A percentile compares a stretch with the other conserved stretches of the same genome.
phyloP scores from a whole-genome alignment of 2,797 vertebrate genomes.

The Euthynnus affinis region DNA sequence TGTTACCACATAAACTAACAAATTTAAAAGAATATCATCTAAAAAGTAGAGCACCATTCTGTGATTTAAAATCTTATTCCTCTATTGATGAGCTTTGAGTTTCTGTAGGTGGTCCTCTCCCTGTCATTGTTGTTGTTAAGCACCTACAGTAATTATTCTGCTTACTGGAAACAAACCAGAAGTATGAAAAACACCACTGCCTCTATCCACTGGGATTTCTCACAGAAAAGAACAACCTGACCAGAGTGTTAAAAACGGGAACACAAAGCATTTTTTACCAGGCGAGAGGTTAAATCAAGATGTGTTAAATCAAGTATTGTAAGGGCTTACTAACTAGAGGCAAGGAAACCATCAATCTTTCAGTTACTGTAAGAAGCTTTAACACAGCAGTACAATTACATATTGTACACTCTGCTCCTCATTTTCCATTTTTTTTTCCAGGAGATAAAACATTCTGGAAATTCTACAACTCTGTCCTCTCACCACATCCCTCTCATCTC shows the following conservation, averaged over 20 bases:
- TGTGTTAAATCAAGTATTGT: no score
- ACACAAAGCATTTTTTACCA: neutral
- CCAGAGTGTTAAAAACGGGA: neutral
- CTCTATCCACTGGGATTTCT: neutral
- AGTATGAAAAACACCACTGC: neutral
- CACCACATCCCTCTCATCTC: constrained; percentile 15
- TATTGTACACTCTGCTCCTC: neutral
- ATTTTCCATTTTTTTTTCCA: constrained; percentile 10
- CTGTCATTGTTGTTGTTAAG: neutral
- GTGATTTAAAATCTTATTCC: neutral
- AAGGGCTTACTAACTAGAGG: neutral
- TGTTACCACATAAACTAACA: neutral
- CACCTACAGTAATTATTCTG: no score
- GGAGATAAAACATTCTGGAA: constrained; percentile 21
- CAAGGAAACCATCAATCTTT: constrained; percentile 1
- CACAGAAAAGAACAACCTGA: neutral
- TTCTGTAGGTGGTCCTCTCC: neutral
- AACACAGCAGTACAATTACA: constrained; percentile 13
- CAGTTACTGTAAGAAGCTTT: neutral
- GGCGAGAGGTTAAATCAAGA: neutral
- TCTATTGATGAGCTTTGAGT: neutral
- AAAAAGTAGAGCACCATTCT: neutral
- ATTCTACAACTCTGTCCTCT: constrained; percentile 20
- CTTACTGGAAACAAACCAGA: neutral
- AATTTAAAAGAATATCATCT: neutral